Evolutionary conservation across 2,113 vertebrate genomes (phyloP), one percentile per base, ranked within the genome.

Genomic region (Piaya cayana): DNA sequence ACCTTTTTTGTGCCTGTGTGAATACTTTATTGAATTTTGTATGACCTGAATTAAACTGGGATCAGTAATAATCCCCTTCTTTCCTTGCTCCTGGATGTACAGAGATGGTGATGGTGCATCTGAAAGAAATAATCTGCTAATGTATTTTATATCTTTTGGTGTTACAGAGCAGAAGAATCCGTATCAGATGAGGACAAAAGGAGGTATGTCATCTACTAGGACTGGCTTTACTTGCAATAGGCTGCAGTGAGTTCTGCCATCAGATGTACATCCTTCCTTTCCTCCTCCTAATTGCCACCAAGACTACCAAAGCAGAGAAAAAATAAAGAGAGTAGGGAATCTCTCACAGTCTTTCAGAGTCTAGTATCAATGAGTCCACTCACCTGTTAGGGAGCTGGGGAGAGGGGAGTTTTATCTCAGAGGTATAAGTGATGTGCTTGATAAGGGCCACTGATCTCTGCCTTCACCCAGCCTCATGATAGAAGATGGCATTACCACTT

Each of bases 161-260:
- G 80, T 98, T 98, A 95, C 96, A 99, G 99, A 98, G 97, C 98
- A 98, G 99, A 99, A 97, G 99, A 99, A 77, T 98, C 98, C 0
- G 90, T 97, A 42, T 98, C 97, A 81, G 99, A 99, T 85, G 99
- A 99, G 94, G 99, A 99, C 97, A 99, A 99, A 98, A 98, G 98
- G 97, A 98, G 98, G 99, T 99, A 97, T 11, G 98, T 98, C 37
- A 77, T 89, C 12, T 45, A 3, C 34, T 1, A 5, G 27, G 58
- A 22, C 67, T 74, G 36, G n/a, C 20, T 93, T 96, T 87, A 19
- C 70, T 62, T 92, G 64, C 69, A 80, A 12, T 64, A 25, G 32
- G 50, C 82, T 68, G 59, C 76, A 50, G n/a, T 17, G 34, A 92
- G 53, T 76, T 90, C 69, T 91, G 18, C 56, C 13, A 22, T 45